A percentile compares a stretch with the other conserved stretches of the same genome.
phyloP scores from a whole-genome alignment of 2,888 invertebrate species.

The Caenorhabditis angaria region DNA sequence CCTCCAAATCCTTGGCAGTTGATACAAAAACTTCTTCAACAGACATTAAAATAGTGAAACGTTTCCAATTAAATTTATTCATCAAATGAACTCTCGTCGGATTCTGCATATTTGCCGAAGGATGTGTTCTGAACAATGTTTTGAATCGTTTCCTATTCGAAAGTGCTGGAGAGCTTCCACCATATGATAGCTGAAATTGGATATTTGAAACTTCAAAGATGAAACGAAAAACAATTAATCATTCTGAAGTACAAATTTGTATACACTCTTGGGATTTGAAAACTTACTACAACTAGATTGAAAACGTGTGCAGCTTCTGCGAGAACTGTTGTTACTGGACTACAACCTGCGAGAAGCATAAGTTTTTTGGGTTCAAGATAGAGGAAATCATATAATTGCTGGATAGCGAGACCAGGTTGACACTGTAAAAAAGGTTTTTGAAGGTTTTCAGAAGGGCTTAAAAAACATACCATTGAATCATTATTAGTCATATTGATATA shows the following conservation, averaged over 20 bases:
- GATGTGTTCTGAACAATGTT: constrained; percentile 96
- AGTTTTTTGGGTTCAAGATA: constrained; percentile 87
- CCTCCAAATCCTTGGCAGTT: constrained; percentile 95
- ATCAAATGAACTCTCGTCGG: constrained; percentile 51
- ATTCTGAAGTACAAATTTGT: background rate
- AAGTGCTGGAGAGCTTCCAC: constrained; percentile 95
- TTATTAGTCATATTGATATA: constrained; percentile 66
- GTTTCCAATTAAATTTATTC: constrained; percentile 85
- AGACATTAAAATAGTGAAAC: constrained; percentile 93
- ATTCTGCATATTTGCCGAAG: constrained; percentile 93
- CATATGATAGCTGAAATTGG: constrained; percentile 88
- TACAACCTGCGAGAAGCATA: constrained; percentile 91
- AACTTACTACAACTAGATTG: constrained; percentile 96
- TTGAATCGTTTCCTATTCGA: constrained; percentile 96
- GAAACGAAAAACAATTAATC: constrained; percentile 4
- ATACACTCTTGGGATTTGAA: background rate
- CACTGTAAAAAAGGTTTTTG: constrained; percentile 85
- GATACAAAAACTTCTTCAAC: constrained; percentile 85
- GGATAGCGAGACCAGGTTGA: constrained; percentile 95
- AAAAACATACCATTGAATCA: constrained; percentile 63
- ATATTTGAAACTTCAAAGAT: too few species aligned
- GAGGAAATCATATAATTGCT: constrained; percentile 96
- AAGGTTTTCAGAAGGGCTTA: background rate
- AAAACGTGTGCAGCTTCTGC: constrained; percentile 99
- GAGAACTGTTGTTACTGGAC: constrained; percentile 97